Evolutionary conservation across 2,113 vertebrate species (phyloP).

Genomic region (Urocitellus parryii): DNA sequence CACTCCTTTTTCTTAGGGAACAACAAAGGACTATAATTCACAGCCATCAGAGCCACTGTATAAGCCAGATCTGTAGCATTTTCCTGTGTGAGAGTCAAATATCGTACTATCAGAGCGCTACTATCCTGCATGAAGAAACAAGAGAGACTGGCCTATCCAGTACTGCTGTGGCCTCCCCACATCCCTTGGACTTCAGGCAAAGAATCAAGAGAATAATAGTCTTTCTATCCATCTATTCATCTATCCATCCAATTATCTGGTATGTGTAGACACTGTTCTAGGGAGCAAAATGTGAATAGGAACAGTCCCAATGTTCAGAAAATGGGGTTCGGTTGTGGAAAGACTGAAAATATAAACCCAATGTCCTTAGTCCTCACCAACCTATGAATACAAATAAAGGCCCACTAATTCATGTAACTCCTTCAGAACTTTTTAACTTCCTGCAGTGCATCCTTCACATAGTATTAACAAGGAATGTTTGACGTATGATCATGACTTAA

Average conservation of each 20-base stretch:
- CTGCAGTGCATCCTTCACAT: neutral
- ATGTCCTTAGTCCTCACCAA: neutral
- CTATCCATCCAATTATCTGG: neutral
- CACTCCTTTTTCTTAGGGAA: neutral
- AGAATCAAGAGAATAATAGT: neutral
- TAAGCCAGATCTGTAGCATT: neutral
- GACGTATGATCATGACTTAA: neutral
- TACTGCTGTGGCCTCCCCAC: neutral
- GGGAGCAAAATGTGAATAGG: neutral
- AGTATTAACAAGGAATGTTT: neutral
- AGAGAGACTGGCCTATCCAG: neutral
- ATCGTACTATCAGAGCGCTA: neutral
- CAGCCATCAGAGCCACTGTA: neutral
- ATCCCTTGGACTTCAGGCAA: neutral
- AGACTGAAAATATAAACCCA: slow-evolving; percentile 46
- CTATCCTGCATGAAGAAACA: slow-evolving; percentile 11
- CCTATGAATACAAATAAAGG: neutral
- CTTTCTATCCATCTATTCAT: neutral
- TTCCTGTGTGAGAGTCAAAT: slow-evolving; percentile 10
- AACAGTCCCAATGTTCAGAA: neutral
- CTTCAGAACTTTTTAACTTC: slow-evolving; percentile 22
- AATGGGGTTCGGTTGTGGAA: neutral
- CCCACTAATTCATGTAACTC: neutral
- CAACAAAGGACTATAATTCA: neutral
- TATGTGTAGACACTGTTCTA: neutral